Conservation (phyloP, 2,113 vertebrate species). For the Corythoichthys intestinalis region DNA sequence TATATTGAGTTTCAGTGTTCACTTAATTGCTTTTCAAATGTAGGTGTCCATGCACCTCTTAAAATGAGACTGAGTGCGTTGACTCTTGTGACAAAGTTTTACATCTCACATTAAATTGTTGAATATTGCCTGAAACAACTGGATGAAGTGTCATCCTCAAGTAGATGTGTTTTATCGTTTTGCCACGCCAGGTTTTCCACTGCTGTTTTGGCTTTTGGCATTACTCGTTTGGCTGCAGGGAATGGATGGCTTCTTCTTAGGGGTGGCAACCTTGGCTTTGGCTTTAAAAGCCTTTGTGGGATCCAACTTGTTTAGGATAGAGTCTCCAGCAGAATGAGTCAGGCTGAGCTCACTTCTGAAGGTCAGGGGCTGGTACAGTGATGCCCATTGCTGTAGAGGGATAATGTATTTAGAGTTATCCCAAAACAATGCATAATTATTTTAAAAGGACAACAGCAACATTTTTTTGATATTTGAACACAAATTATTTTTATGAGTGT, state of each 20-base stretch:
- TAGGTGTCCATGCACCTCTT: constrained; percentile 10
- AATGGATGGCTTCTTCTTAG: constrained; percentile 80
- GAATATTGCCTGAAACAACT: neutral
- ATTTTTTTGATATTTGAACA: neutral
- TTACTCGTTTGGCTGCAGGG: constrained; percentile 65
- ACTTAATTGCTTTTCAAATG: neutral
- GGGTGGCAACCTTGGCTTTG: constrained; percentile 79
- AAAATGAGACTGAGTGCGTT: neutral
- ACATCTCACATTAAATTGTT: neutral
- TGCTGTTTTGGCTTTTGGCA: constrained; percentile 59
- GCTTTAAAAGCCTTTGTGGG: constrained; percentile 85
- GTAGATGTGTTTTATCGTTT: constrained; percentile 54
- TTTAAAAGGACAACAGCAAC: neutral
- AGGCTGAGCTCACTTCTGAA: constrained; percentile 70
- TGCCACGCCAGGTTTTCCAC: constrained; percentile 40
- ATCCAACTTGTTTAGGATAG: constrained; percentile 87
- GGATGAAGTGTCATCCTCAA: neutral
- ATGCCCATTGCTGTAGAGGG: constrained; percentile 88
- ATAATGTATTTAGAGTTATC: neutral
- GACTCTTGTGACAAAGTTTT: neutral
- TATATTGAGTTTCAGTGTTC: neutral
- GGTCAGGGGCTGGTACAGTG: constrained; percentile 90
- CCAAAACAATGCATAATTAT: neutral
- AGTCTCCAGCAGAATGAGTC: constrained; percentile 71
- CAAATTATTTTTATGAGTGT: neutral